Evolutionary conservation across 2,797 vertebrate genomes (phyloP).

Genomic region (Hafferia zeledoni): DNA sequence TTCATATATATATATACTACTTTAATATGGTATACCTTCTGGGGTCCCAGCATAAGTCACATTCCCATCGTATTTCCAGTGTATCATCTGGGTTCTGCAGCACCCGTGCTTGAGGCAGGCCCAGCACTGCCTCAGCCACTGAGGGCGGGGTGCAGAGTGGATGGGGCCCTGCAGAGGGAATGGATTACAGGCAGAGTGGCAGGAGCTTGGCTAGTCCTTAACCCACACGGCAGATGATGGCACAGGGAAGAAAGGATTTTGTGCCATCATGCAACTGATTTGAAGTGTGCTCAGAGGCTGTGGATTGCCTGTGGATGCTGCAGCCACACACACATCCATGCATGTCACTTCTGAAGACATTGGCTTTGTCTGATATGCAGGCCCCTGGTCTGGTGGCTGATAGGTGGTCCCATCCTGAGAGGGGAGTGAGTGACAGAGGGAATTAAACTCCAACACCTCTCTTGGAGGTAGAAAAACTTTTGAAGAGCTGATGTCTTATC

Average conservation of each 20-base stretch:
- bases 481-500: constrained; percentile 52
- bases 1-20: too few relatives aligned
- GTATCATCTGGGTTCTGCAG: neutral
- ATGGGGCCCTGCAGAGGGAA: neutral
- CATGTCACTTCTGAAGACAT: neutral
- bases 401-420: neutral
- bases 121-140: neutral
- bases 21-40: neutral
- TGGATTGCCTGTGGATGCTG: neutral
- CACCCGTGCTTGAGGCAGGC: neutral
- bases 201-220: neutral
- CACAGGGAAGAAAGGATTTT: neutral
- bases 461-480: constrained; percentile 29
- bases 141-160: neutral
- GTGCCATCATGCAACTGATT: neutral
- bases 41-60: neutral
- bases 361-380: neutral
- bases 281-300: neutral
- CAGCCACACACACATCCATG: neutral
- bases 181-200: neutral
- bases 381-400: neutral
- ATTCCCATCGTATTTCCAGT: too few relatives aligned
- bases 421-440: neutral
- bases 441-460: constrained; percentile 46
- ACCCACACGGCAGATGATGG: neutral